Percentiles rank a stretch among this genome's conserved stretches.
phyloP scores from a whole-genome alignment of 1,140 invertebrate genomes.

The Potamilus streckersoni region DNA sequence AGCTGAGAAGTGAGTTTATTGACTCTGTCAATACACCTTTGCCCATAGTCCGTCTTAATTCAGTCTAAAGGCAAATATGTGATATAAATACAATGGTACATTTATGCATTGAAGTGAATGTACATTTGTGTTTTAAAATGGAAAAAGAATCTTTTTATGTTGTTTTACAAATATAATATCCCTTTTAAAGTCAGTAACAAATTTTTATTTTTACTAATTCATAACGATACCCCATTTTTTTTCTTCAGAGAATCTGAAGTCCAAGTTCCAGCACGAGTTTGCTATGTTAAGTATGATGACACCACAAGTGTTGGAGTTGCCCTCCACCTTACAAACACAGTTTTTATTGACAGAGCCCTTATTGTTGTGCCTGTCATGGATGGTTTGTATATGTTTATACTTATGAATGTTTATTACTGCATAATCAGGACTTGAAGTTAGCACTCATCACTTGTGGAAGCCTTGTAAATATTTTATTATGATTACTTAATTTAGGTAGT shows the following conservation, averaged over 20 bases:
- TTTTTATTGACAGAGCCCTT: constrained; percentile 97
- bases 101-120: not conserved
- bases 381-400: constrained; percentile 65
- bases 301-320: constrained; percentile 87
- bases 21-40: too few relatives aligned
- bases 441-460: too few relatives aligned
- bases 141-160: too few relatives aligned
- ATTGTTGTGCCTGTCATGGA: constrained; percentile 91
- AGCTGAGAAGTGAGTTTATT: too few relatives aligned
- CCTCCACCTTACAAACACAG: constrained; percentile 98
- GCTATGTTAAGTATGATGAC: constrained; percentile 97
- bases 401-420: not conserved
- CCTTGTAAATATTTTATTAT: too few relatives aligned
- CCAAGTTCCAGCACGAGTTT: constrained; percentile 74
- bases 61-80: too few relatives aligned
- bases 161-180: not conserved
- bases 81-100: not conserved
- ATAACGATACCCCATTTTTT: not conserved
- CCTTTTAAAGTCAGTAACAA: not conserved
- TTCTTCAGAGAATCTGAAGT: constrained; percentile 42
- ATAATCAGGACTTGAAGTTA: not conserved
- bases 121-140: too few relatives aligned
- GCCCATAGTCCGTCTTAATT: too few relatives aligned
- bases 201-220: not conserved
- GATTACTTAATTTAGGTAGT: too few relatives aligned